Conservation (phyloP, 1,140 invertebrate species). For the Drosophila mauritiana region DNA sequence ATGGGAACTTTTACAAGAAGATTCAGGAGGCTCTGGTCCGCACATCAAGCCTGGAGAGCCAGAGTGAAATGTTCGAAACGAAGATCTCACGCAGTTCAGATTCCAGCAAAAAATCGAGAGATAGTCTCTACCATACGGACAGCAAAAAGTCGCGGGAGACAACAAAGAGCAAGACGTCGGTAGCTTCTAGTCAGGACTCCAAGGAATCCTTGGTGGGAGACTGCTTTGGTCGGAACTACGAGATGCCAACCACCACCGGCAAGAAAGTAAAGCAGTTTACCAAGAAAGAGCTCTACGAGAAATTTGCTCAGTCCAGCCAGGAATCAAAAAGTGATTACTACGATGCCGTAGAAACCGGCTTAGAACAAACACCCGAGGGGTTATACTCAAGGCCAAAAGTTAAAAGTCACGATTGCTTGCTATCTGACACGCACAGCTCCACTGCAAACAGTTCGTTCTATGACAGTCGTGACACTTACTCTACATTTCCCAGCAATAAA, state of each 20-base stretch:
- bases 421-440: conserved; percentile 86
- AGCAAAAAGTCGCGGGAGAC: conserved; percentile 88
- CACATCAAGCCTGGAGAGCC: conserved; percentile 88
- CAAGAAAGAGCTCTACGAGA: conserved; percentile 83
- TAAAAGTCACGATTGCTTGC: conserved; percentile 86
- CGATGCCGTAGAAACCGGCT: conserved; percentile 84
- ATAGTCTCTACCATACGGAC: conserved; percentile 87
- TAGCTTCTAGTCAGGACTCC: conserved; percentile 88
- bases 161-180: conserved; percentile 87
- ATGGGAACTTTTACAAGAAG: conserved; percentile 89
- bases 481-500: conserved; percentile 87
- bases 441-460: conserved; percentile 87
- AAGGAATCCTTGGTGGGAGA: conserved; percentile 85
- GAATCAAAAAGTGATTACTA: conserved; percentile 88
- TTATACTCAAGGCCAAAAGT: conserved; percentile 75
- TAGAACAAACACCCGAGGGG: conserved; percentile 39
- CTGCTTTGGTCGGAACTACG: conserved; percentile 79
- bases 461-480: conserved; percentile 87
- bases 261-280: conserved; percentile 80
- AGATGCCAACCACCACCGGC: conserved; percentile 84
- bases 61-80: conserved; percentile 88
- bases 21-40: conserved; percentile 87
- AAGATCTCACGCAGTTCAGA: conserved; percentile 88
- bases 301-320: conserved; percentile 87
- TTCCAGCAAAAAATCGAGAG: conserved; percentile 87